Percentiles rank a stretch among this genome's conserved stretches.
These are phyloP conservation scores for Oligia fasciuncula DNA, from an alignment of 2,888 invertebrate genomes.

Conservation along the genomic window DNA sequence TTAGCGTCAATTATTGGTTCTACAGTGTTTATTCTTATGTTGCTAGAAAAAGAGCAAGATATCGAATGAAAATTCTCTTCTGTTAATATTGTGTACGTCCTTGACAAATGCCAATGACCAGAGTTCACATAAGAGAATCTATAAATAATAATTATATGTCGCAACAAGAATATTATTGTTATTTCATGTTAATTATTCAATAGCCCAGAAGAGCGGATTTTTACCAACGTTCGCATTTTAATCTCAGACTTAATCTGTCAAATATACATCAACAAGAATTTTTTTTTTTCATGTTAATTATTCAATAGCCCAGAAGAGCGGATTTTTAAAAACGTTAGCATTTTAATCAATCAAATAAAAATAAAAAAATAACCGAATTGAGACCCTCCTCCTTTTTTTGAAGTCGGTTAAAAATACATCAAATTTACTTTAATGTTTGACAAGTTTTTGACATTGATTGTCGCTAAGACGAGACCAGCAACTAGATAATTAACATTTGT, in stretches of 20 bases:
- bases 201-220: background rate
- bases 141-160: background rate
- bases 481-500: background rate
- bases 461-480: too few relatives aligned
- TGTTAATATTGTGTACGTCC: background rate
- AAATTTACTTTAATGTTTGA: background rate
- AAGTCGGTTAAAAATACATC: too few relatives aligned
- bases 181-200: background rate
- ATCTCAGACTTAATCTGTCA: too few relatives aligned
- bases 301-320: too few relatives aligned
- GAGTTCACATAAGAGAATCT: background rate
- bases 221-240: background rate
- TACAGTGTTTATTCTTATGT: background rate
- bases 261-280: too few relatives aligned
- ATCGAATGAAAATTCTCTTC: background rate
- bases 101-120: slow-evolving; percentile 21
- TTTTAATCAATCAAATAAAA: background rate
- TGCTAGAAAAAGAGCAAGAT: background rate
- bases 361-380: background rate
- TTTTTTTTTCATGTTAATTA: background rate
- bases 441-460: background rate
- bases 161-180: background rate
- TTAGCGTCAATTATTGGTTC: background rate
- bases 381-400: too few relatives aligned
- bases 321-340: background rate